These are phyloP conservation scores for Scomber scombrus DNA, from an alignment of 2,113 vertebrate species.

Conservation along the genomic window DNA sequence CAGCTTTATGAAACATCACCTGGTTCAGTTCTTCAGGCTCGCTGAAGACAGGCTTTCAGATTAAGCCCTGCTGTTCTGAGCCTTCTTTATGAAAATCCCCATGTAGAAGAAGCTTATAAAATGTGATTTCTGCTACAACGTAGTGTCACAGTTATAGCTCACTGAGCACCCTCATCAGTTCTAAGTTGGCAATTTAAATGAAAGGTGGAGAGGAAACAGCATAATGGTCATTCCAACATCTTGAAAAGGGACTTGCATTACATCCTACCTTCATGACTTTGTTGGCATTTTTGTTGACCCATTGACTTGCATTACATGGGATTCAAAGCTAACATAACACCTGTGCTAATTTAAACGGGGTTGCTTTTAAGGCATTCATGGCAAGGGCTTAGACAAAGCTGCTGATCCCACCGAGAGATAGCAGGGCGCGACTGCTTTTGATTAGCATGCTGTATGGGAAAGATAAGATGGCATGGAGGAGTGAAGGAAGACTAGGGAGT, in stretches of 20 bases:
- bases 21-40: not conserved
- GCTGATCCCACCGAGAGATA: slow-evolving; percentile 66
- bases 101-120: not conserved
- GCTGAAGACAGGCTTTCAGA: not conserved
- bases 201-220: not conserved
- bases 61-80: not conserved
- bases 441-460: slow-evolving; percentile 73
- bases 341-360: slow-evolving; percentile 57
- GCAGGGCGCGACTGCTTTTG: slow-evolving; percentile 51
- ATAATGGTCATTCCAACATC: not conserved
- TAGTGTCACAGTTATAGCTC: not conserved
- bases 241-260: not conserved
- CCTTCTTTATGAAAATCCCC: not conserved
- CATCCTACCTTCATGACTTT: not conserved
- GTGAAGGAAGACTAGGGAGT: slow-evolving; percentile 39
- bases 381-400: slow-evolving; percentile 65
- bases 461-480: slow-evolving; percentile 75
- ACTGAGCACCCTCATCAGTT: not conserved
- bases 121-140: not conserved
- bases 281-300: not conserved
- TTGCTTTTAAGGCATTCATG: slow-evolving; percentile 55
- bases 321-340: slow-evolving; percentile 33
- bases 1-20: not conserved
- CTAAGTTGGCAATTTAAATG: not conserved
- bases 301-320: slow-evolving; percentile 17